Percentiles rank a stretch among this genome's conserved stretches.
Evolutionary conservation across 2,797 vertebrate genomes (phyloP).

Genomic region (Salarias fasciatus): DNA sequence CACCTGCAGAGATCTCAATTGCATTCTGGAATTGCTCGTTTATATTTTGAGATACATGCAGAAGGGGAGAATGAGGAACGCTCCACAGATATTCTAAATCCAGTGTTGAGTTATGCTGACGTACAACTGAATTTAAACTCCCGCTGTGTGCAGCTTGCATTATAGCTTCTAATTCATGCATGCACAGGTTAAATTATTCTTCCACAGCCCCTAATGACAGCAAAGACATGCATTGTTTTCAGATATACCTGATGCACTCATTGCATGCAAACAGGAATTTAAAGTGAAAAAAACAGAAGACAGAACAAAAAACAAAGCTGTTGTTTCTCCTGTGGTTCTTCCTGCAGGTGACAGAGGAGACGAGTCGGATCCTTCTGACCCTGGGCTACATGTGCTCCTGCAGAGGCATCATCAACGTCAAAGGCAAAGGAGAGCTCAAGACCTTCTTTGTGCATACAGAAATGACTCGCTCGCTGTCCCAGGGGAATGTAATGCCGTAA

Average conservation of each 20-base stretch:
- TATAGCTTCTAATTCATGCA: neutral
- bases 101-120: neutral
- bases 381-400: constrained; percentile 95
- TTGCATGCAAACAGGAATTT: constrained; percentile 1
- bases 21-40: constrained; percentile 34
- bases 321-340: constrained; percentile 44
- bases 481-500: constrained; percentile 92
- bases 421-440: constrained; percentile 97
- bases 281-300: constrained; percentile 35
- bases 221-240: no score
- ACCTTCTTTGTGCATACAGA: constrained; percentile 98
- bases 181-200: no score
- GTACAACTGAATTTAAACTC: neutral
- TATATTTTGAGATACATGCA: constrained; percentile 36
- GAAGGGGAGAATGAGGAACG: constrained; percentile 11
- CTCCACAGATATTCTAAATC: neutral
- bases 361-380: constrained; percentile 87
- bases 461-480: constrained; percentile 94
- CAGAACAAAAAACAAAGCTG: neutral
- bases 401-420: constrained; percentile 96
- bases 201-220: no score
- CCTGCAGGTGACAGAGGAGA: constrained; percentile 95
- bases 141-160: neutral
- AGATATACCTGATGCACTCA: no score
- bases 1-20: constrained; percentile 20